These are phyloP conservation scores for Typhlichthys eigenmanni DNA, from an alignment of 2,797 vertebrate genomes.

Conservation along the genomic window DNA sequence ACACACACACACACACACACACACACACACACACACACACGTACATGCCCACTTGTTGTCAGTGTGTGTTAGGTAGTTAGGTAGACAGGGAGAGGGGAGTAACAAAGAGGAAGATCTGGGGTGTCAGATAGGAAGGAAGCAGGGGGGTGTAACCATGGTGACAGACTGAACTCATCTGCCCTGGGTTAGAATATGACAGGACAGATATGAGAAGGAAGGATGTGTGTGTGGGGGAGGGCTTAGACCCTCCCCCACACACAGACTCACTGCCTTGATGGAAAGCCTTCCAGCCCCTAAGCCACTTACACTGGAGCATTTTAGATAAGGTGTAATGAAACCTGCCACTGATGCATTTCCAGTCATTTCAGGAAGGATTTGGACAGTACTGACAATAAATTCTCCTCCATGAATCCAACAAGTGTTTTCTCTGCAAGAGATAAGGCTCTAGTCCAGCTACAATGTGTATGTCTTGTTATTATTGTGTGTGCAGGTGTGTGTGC, in stretches of 20 bases:
- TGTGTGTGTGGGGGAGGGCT: slow-evolving; percentile 3
- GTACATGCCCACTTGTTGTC: neutral
- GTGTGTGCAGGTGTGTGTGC: neutral
- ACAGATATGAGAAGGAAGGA: slow-evolving; percentile 39
- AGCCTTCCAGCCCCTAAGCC: slow-evolving; percentile 18
- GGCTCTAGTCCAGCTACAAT: slow-evolving; percentile 1
- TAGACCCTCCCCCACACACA: neutral
- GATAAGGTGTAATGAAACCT: slow-evolving; percentile 50
- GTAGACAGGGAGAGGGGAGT: slow-evolving; percentile 9
- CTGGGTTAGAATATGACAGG: slow-evolving; percentile 32
- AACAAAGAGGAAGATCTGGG: slow-evolving; percentile 26
- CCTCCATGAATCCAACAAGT: slow-evolving; percentile 12
- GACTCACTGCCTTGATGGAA: slow-evolving; percentile 10
- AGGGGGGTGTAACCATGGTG: slow-evolving; percentile 52
- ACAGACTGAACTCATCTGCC: slow-evolving; percentile 47
- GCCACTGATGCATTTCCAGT: slow-evolving; percentile 22
- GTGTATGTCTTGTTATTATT: neutral
- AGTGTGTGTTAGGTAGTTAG: neutral
- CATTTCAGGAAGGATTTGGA: slow-evolving; percentile 15
- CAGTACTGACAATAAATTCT: slow-evolving; percentile 18
- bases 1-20: neutral
- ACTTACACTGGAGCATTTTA: slow-evolving; percentile 21
- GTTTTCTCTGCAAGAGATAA: slow-evolving; percentile 30
- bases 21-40: neutral
- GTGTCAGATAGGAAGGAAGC: slow-evolving; percentile 31